Conservation (phyloP, 2,113 vertebrate genomes). For the Phrynosoma platyrhinos region DNA sequence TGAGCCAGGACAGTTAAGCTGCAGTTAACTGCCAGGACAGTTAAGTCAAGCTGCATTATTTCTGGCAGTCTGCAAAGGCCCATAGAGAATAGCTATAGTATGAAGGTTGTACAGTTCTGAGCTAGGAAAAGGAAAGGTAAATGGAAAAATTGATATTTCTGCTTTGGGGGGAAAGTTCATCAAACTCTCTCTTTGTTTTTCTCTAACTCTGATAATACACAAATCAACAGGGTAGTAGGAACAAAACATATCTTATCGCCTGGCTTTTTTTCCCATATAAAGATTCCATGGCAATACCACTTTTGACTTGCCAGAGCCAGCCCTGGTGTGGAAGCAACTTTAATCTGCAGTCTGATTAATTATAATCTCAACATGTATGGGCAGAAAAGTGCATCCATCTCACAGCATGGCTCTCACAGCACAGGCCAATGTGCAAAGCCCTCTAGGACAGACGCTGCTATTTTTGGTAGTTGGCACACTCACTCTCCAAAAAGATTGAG, state of each 20-base stretch:
- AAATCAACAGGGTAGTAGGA: not conserved
- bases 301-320: not conserved
- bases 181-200: not conserved
- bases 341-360: no score
- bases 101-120: not conserved
- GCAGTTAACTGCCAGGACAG: no score
- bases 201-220: not conserved
- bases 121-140: not conserved
- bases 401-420: not conserved
- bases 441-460: not conserved
- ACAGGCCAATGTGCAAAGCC: not conserved
- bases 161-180: not conserved
- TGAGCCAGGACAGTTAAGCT: no score
- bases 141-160: not conserved
- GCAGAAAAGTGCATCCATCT: not conserved
- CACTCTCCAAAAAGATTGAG: not conserved
- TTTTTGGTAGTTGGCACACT: not conserved
- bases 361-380: no score
- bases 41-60: no score
- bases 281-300: not conserved
- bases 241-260: not conserved
- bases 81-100: not conserved
- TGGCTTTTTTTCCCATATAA: not conserved
- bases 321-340: no score
- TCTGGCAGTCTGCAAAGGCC: no score